Evolutionary conservation across 2,797 vertebrate genomes (phyloP), one percentile per base, ranked within the genome.

Genomic region (Myiothlypis coronata): DNA sequence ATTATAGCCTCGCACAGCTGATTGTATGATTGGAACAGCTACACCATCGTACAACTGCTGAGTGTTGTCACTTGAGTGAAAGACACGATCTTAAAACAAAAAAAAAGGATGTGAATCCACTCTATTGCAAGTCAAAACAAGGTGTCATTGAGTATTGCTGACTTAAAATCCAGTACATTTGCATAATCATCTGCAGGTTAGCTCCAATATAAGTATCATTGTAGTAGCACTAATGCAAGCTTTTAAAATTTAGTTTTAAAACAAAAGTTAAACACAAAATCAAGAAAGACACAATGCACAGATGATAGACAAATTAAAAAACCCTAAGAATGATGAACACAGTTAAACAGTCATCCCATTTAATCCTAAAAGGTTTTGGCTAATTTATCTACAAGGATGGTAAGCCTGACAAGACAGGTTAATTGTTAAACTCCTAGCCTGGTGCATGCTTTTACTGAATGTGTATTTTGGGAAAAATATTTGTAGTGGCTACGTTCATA

Each of bases 1-100:
- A 95, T 99, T 99, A 80, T 99, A 99, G 46, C 99, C 99, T 71
- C 98, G 97, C 20, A 99, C 98, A 26, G 98, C 97, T 49, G 99
- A 99, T 34, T 98, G 97, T 53, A 99, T 99, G 96, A 99, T 98
- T 28, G 99, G 98, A 89, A 99, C 99, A 12, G 99, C 99, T 23
- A 99, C 98, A 56, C 97, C 98, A 81, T 99, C 98, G 82, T 99
- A 99, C 16, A 99, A 97, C 59, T 99, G 98, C 82, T 94, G 96
- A 35, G 99, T 99, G 43, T 97, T 98, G 97, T 99, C 98, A 3
- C 96, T 96, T 7, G 98, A 97, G 15, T 98, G 97, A 96, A 99
- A 99, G 34, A 99, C 99, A 55, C 98, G 96, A 96, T 99, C 99
- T 99, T 95, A 60, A 93, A 37, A 94, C 57, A n/a, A 26, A 8